phyloP scores from a whole-genome alignment of 1,140 invertebrate species.

The Penaeus indicus region DNA sequence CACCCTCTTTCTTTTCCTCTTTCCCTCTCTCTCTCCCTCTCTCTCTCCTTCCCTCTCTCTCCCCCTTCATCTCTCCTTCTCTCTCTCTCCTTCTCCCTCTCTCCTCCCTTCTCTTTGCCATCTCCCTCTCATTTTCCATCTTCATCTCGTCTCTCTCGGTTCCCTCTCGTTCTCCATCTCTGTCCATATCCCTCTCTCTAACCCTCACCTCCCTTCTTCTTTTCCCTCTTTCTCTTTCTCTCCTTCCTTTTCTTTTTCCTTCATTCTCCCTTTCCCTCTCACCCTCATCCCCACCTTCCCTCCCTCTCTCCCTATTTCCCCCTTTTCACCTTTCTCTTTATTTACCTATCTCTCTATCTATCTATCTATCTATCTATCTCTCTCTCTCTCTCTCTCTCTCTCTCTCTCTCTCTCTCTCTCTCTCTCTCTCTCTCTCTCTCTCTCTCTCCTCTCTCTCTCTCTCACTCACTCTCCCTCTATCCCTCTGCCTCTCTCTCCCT shows the following conservation, averaged over 20 bases:
- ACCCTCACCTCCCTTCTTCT: too few species aligned
- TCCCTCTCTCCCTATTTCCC: background rate
- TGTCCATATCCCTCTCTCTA: too few species aligned
- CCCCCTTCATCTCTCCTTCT: background rate
- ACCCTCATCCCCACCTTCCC: too few species aligned
- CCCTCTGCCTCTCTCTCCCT: too few species aligned
- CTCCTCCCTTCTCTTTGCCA: too few species aligned
- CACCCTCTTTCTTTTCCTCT: background rate
- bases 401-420: constrained; percentile 15
- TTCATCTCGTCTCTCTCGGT: too few species aligned
- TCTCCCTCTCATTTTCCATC: background rate
- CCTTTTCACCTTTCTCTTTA: background rate
- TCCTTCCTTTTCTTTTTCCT: too few species aligned
- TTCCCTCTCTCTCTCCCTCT: constrained; percentile 31
- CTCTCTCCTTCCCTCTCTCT: background rate
- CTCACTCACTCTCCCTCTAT: background rate
- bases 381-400: background rate
- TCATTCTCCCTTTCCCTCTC: too few species aligned
- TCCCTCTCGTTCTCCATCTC: too few species aligned
- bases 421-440: background rate
- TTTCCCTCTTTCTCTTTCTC: too few species aligned
- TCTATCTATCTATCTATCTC: background rate
- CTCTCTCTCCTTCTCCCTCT: too few species aligned
- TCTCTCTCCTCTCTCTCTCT: background rate
- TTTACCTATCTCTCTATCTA: background rate